Evolutionary conservation across 2,113 vertebrate genomes (phyloP), one percentile per base, ranked within the genome.

Genomic region (Oncorhynchus tshawytscha): DNA sequence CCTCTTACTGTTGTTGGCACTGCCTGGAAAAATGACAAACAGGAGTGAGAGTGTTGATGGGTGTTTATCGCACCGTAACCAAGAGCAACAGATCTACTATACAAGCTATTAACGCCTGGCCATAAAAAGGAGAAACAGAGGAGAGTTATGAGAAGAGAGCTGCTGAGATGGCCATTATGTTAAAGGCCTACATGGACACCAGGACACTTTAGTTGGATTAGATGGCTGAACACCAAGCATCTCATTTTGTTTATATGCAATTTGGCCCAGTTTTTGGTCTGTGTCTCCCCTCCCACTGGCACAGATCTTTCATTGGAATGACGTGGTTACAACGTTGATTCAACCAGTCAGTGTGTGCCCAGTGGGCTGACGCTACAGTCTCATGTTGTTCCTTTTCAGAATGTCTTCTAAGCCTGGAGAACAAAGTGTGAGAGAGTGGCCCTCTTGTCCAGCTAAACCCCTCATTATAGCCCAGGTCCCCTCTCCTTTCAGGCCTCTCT

Each of bases 401-500:
- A 54, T 15, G 3, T 18, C 51, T 62, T 62, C 20, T 16, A 13
- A 57, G 4, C 54, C 54, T 7, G 39, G 39, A 54, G 51, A 54
- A 54, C 67, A 45, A 45, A 22, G 24, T 1, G 60, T 18, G 20
- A 22, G 60, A 54, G 11, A 11, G 24, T 69, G 34, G 75, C 70
- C 66, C 60, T 80, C 81, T 60, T 51, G 76, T 80, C 45, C 48
- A 71, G 22, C 49, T 45, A 27, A 72, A 80, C 81, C 69, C 13
- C n/a, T 54, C 29, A 67, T 73, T 83, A 39, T 72, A 82, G 31
- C 71, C 72, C 60, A 81, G 60, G 59, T 67, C 31, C 54, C 80
- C 60, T 75, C 49, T 67, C 66, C 64, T 81, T 88, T 87, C 76
- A 76, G 75, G 82, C 72, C 25, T 22, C 29, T 70, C 70, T 78